Evolutionary conservation across 2,888 invertebrate species (phyloP), one percentile per base, ranked within the genome.

Genomic region (Furcula furcula): DNA sequence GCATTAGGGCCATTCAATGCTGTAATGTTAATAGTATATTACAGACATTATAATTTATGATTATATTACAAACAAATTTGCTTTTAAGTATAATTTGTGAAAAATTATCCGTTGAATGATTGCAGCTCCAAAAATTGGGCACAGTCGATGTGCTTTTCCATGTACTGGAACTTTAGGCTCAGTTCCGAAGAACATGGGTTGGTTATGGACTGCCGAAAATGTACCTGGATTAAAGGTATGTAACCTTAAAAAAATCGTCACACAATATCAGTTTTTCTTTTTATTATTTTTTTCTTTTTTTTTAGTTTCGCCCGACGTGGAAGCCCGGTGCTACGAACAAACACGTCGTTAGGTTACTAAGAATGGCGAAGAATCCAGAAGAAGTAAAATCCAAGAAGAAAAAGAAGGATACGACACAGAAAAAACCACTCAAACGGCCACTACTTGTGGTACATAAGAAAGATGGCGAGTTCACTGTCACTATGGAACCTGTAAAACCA

Each of bases 181-280:
- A 36, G 87, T 89, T 14, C 89, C 88, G n/a, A 84, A 76, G 44
- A 40, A 46, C 18, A 89, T 88, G 87, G 89, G 89, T n/a, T 89
- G 89, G 89, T 56, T 87, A 13, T 89, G 89, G 89, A 85, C 67
- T 41, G 75, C 85, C 34, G 79, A 83, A 40, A 60, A 83, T 50
- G 43, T 79, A 18, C 80, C 85, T 29, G 89, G 87, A 26, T 36
- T 85, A 42, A 83, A 79, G 80, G 88, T 86, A 76, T 34, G 35
- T 34, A 31, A 5, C 9, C 9, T 10, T 10, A 21, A 13, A 9
- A 32, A n/a, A n/a, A 23, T 25, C 12, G 11, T n/a, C 7, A 21
- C 9, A 20, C 22, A 16, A 12, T 13, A 31, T 33, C 27, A 33
- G 31, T 46, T 42, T 36, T 41, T 56, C 44, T 36, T 32, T 43